Conservation (phyloP, 2,113 vertebrate species). For the Eptesicus fuscus region DNA sequence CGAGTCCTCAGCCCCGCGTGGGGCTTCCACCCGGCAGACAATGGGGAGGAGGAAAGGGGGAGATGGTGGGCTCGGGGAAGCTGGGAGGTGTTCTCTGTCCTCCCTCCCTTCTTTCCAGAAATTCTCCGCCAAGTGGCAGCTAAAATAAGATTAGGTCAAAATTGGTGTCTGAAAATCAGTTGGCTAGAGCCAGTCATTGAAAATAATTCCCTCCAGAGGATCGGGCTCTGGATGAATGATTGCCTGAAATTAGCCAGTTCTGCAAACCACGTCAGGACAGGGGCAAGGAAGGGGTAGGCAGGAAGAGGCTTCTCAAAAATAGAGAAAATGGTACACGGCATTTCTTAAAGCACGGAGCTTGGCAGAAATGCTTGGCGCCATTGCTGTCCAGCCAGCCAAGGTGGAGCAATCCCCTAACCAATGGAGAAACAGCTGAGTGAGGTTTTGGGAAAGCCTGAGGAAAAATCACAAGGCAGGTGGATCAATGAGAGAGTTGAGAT, state of each 20-base stretch:
- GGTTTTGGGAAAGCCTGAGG: neutral
- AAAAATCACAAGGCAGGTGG: neutral
- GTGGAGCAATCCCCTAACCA: neutral
- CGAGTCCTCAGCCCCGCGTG: neutral
- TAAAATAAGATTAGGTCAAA: neutral
- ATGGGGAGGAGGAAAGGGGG: neutral
- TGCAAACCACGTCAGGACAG: neutral
- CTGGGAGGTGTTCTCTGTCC: neutral
- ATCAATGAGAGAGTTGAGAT: neutral
- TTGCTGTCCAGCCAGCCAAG: neutral
- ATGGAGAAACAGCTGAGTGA: neutral
- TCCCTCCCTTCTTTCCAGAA: neutral
- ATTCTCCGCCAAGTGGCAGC: neutral
- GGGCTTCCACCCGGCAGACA: neutral
- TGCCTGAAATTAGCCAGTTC: neutral
- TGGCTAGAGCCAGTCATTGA: neutral
- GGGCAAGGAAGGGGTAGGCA: neutral
- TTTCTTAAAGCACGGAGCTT: neutral
- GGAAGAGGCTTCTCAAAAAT: neutral
- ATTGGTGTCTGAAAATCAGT: neutral
- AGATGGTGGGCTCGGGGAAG: neutral
- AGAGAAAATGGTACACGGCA: neutral
- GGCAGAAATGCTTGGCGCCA: neutral
- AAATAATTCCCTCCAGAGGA: neutral
- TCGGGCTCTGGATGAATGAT: accelerated